Evolutionary conservation across 2,888 invertebrate species (phyloP).

Genomic region (Malacosoma neustria): DNA sequence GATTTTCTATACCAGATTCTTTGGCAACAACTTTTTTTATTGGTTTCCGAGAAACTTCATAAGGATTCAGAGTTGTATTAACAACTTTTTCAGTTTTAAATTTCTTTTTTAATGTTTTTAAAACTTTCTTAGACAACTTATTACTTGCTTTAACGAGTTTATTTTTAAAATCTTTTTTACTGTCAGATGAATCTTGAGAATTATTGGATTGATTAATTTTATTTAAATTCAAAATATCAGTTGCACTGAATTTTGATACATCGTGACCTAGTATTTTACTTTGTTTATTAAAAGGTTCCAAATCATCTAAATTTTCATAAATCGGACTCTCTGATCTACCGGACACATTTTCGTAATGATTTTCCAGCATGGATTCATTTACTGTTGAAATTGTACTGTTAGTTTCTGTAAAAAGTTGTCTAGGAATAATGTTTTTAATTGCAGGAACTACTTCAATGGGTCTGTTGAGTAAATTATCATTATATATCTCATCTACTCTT

Average conservation of each 20-base stretch:
- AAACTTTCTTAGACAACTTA: slow-evolving; percentile 57
- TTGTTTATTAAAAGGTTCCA: slow-evolving; percentile 49
- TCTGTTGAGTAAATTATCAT: slow-evolving; percentile 28
- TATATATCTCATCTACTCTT: slow-evolving; percentile 32
- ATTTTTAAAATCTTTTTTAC: slow-evolving; percentile 46
- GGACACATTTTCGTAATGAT: slow-evolving; percentile 48
- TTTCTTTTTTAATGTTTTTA: slow-evolving; percentile 58
- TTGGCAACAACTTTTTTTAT: slow-evolving; percentile 40
- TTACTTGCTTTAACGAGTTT: slow-evolving; percentile 52
- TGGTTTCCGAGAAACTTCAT: slow-evolving; percentile 59
- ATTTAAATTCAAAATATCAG: slow-evolving; percentile 62
- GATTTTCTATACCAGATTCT: slow-evolving; percentile 62
- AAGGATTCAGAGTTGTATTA: slow-evolving; percentile 49
- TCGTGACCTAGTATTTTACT: slow-evolving; percentile 65
- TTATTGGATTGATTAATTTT: slow-evolving; percentile 32
- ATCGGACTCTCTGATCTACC: slow-evolving; percentile 46
- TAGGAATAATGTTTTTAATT: slow-evolving; percentile 34
- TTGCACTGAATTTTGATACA: slow-evolving; percentile 56
- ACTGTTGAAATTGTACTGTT: slow-evolving; percentile 63
- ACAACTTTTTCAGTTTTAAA: slow-evolving; percentile 56
- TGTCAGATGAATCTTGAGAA: slow-evolving; percentile 50
- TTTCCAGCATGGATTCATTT: slow-evolving; percentile 41
- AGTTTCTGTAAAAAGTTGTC: slow-evolving; percentile 48
- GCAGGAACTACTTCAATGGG: slow-evolving; percentile 16
- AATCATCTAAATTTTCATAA: slow-evolving; percentile 52